Percentiles rank a stretch among this genome's conserved stretches.
Conservation (phyloP, 2,888 invertebrate species). For the Plebejus melissa region DNA sequence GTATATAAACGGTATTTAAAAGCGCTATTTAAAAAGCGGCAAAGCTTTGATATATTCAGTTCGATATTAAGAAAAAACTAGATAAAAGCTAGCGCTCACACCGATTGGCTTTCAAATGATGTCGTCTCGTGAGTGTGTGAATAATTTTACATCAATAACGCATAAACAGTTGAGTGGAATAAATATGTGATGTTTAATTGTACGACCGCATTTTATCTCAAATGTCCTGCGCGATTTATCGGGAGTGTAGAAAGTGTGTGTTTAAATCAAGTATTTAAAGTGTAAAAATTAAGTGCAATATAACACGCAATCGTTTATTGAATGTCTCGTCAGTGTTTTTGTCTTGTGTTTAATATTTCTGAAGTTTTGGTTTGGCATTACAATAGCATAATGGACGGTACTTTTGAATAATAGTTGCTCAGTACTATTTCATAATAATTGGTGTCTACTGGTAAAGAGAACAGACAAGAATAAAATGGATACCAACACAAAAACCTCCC, state of each 20-base stretch:
- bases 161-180: not conserved
- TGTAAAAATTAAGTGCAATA: not conserved
- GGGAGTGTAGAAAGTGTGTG: not conserved
- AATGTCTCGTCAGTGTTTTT: not conserved
- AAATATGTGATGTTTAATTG: not conserved
- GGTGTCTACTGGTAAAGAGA: not conserved
- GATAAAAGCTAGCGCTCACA: not conserved
- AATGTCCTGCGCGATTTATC: not conserved
- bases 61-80: not conserved
- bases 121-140: not conserved
- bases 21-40: not conserved
- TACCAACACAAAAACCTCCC: not conserved
- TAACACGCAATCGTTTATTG: not conserved
- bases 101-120: not conserved
- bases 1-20: too few species aligned
- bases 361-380: not conserved
- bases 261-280: not conserved
- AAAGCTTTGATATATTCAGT: not conserved
- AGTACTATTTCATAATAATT: not conserved
- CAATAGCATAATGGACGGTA: not conserved
- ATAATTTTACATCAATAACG: not conserved
- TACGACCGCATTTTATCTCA: not conserved
- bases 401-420: not conserved
- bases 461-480: not conserved
- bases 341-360: not conserved